Base-by-base conservation (phyloP, 2,888 invertebrate genomes). In the Callyntrura sp. region DNA sequence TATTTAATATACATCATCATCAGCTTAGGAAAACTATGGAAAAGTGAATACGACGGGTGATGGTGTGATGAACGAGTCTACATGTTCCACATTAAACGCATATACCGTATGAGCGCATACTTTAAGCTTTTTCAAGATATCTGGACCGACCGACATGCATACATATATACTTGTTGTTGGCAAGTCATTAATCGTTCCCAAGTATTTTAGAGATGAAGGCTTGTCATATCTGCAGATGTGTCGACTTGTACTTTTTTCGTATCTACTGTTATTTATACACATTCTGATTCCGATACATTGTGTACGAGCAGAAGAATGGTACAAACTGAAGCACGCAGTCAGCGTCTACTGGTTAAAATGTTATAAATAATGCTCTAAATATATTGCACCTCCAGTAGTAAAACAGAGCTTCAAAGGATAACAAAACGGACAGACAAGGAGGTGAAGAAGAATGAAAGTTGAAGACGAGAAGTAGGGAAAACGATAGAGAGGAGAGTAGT, bases 181-280 rank as follows among this genome's bases (percentile, higher is more conserved):
- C 93, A 93, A 93, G 93, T 93, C 93, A 93, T 93, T 93, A 93
- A 93, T 93, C 93, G 93, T 93, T 89, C 90, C 90, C 90, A 92
- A 93, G 93, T 93, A 93, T 93, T 93, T 93, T 93, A 90, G 92
- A 92, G 93, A 93, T 93, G 93, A 93, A 93, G 93, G 93, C 93
- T 93, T 93, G 93, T 93, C 93, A 93, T 93, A 93, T 93, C 93
- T 93, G 93, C 93, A 93, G 93, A 93, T 93, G 93, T 93, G 93
- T 91, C 93, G 93, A 90, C 92, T 92, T 93, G 92, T 93, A 92
- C 93, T 91, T 91, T 91, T 79, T 85, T 57, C 81, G 28, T 62
- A 78, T 78, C 48, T 68, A 2, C 60, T 65, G 51, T 84, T 87
- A 90, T 90, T 90, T 90, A 90, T 86, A 73, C 76, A 90, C 78